Base-by-base conservation (phyloP, 2,888 invertebrate genomes). In the Pachymerium ferrugineum region DNA sequence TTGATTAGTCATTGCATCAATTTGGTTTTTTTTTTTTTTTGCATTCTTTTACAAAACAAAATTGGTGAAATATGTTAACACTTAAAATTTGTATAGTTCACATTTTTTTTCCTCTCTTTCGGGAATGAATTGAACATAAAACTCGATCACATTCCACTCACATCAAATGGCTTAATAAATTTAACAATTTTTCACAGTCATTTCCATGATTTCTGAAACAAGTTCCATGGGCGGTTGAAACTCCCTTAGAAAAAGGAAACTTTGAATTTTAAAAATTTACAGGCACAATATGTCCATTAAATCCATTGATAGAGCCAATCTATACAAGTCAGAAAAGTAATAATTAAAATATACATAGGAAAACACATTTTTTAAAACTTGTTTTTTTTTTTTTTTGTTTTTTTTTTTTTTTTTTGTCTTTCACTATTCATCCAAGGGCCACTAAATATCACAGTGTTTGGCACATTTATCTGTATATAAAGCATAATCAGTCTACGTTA, bases 361-460 rank as follows among this genome's bases (percentile, higher is more conserved):
- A 47, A 47, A 47, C 47, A 47, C 47, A 47, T 47, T 47, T 47
- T 19, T 19, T 19, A 47, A 47, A 47, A n/a, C n/a, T n/a, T n/a
- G n/a, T n/a, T n/a, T n/a, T n/a, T n/a, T n/a, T n/a, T n/a, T n/a
- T n/a, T n/a, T n/a, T n/a, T n/a, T n/a, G n/a, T n/a, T n/a, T n/a
- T n/a, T n/a, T n/a, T n/a, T n/a, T n/a, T 16, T 47, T 16, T 47
- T 16, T 47, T 1, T 47, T 47, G 19, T 47, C 47, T 47, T 47
- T 47, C 47, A 47, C 14, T 19, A 6, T 47, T 47, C 47, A 19
- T 47, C n/a, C 4, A 19, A 47, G 47, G 47, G 47, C 47, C 47
- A 47, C 47, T n/a, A 47, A 47, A 47, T 47, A 47, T 47, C 47
- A 47, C 47, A 47, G 47, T 47, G 47, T 47, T 47, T 47, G 47